Base-by-base conservation (phyloP, 2,113 vertebrate species). In the Himantopus leucocephalus region DNA sequence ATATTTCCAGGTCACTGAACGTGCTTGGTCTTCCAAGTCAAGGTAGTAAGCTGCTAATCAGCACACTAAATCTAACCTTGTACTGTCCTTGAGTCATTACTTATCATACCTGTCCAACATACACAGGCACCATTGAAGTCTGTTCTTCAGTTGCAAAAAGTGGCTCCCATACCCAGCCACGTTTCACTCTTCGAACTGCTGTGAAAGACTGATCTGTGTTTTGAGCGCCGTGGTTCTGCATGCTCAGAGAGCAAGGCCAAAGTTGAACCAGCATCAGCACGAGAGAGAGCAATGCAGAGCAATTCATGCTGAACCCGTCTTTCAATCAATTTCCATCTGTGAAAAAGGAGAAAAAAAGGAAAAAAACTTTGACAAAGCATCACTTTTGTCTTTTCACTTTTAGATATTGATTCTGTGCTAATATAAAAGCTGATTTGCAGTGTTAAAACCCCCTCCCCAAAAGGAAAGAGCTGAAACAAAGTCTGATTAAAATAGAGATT, bases 81-180 rank as follows among this genome's bases (percentile, higher is more conserved):
- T n/a, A 9, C 5, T 1, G 6, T 35, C 12, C n/a, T 60, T 50
- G 43, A 70, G 22, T 52, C 3, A 8, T 68, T 56, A 70, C 4
- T 92, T 75, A 41, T 86, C 90, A 62, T 99, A 99, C 99, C 99
- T 98, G 98, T 94, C 99, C 99, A 94, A 99, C 96, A 80, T 97
- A 97, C 22, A 98, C 92, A 62, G 95, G 97, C 62, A 87, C 85
- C 7, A 79, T 94, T 60, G 98, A 96, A 48, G 71, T 95, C 79
- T 97, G 90, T 91, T 99, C 99, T 95, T 99, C 99, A 3, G 96
- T 98, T 66, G 97, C 99, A 97, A 98, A 98, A 93, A 99, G 92
- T 63, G 98, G 98, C 34, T 98, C 98, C 99, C 99, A 99, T 76
- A 99, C 95, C 98, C 99, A 99, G 81, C 95, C 96, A 71, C 99